Percentiles rank a stretch among this genome's conserved stretches.
Conservation (phyloP, 2,113 vertebrate species). For the Lagopus muta region DNA sequence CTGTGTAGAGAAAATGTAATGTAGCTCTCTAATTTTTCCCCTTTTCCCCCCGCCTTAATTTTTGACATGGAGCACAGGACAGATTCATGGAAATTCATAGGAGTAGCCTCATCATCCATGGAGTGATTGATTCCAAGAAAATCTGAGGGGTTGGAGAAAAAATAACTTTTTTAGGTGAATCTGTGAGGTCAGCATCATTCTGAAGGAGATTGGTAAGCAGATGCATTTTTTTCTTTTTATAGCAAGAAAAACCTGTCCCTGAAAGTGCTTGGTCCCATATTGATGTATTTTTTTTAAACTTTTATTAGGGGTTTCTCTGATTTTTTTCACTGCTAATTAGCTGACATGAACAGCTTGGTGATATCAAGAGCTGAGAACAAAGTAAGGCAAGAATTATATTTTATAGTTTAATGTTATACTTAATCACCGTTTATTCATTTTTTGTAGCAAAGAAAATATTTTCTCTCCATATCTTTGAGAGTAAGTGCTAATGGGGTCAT, state of each 20-base stretch:
- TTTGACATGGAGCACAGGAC: neutral
- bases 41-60: rapidly evolving
- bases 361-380: neutral
- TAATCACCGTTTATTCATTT: neutral
- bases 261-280: neutral
- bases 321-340: neutral
- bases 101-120: rapidly evolving
- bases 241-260: neutral
- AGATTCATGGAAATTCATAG: neutral
- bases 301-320: neutral
- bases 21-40: neutral
- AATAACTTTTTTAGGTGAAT: neutral
- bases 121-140: rapidly evolving
- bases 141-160: neutral
- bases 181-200: neutral
- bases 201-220: neutral
- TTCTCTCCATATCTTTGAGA: neutral
- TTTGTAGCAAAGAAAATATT: neutral
- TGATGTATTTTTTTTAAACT: neutral
- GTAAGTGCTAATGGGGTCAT: neutral
- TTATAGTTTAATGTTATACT: neutral
- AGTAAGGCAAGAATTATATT: neutral
- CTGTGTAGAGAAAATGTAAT: neutral
- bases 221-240: neutral
- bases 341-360: neutral